Conservation (phyloP, 92 coral and sea anemone genomes). For the Galaxea fascicularis region DNA sequence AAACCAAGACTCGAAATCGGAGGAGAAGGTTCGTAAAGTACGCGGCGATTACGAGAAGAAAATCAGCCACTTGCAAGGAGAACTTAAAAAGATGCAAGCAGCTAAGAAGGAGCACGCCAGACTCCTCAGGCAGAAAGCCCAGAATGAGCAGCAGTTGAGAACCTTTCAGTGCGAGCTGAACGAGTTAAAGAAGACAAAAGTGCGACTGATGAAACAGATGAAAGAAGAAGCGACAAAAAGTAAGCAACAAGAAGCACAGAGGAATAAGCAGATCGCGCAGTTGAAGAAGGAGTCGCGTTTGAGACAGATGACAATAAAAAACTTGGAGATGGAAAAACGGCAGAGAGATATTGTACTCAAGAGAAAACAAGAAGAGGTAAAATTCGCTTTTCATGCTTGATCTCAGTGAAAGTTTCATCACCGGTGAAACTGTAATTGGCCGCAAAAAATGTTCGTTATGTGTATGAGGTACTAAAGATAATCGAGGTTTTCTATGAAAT, state of each 20-base stretch:
- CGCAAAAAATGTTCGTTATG: no score
- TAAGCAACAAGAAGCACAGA: conserved; percentile 87
- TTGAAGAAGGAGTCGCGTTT: conserved; percentile 90
- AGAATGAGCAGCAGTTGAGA: conserved; percentile 87
- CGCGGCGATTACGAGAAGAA: conserved; percentile 91
- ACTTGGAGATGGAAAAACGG: conserved; percentile 86
- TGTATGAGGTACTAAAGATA: no score
- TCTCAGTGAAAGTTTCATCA: no score
- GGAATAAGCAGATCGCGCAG: conserved; percentile 89
- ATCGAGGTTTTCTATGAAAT: no score
- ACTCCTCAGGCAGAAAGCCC: conserved; percentile 89
- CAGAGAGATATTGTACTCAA: conserved; percentile 87
- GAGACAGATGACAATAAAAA: conserved; percentile 87
- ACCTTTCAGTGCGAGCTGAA: conserved; percentile 82
- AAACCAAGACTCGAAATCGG: conserved; percentile 81
- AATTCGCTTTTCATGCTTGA: neutral
- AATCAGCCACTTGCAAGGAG: conserved; percentile 79
- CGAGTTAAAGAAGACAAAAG: conserved; percentile 91
- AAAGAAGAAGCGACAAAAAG: conserved; percentile 92
- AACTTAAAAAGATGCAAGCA: conserved; percentile 89
- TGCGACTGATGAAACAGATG: conserved; percentile 96
- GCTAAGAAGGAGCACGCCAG: conserved; percentile 94
- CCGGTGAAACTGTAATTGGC: no score
- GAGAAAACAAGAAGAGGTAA: conserved; percentile 94
- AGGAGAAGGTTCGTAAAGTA: conserved; percentile 76